These are phyloP conservation scores for Folsomia candida DNA, from an alignment of 2,888 invertebrate species.

Conservation along the genomic window DNA sequence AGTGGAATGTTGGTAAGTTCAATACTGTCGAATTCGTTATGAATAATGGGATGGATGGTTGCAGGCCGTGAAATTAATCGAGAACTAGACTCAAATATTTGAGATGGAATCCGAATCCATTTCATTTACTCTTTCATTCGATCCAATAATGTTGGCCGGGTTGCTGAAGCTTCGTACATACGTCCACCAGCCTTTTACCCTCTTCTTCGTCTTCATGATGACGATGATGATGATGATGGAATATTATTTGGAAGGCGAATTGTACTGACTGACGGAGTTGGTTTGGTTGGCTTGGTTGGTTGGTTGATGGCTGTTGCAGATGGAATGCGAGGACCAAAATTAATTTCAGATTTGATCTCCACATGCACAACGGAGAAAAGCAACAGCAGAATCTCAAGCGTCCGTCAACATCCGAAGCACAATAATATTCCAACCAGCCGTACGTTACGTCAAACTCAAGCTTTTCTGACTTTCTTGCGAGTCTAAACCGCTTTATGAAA, in stretches of 20 bases:
- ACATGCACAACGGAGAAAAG: no score
- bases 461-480: neutral
- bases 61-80: neutral
- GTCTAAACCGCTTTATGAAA: neutral
- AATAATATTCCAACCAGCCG: neutral
- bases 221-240: no score
- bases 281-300: neutral
- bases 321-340: constrained; percentile 3
- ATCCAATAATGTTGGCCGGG: neutral
- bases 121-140: neutral
- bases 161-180: neutral
- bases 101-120: constrained; percentile 2
- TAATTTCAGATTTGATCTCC: constrained; percentile 6
- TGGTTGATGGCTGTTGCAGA: neutral
- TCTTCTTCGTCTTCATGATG: no score
- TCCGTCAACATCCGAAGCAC: neutral
- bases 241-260: neutral
- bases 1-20: neutral
- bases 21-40: neutral
- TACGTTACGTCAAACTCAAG: neutral
- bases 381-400: no score
- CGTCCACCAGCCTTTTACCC: no score
- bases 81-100: constrained; percentile 4
- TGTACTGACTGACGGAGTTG: neutral
- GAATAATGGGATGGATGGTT: neutral